Base-by-base conservation (phyloP, 1,140 invertebrate genomes). In the Drosophila nannoptera region DNA sequence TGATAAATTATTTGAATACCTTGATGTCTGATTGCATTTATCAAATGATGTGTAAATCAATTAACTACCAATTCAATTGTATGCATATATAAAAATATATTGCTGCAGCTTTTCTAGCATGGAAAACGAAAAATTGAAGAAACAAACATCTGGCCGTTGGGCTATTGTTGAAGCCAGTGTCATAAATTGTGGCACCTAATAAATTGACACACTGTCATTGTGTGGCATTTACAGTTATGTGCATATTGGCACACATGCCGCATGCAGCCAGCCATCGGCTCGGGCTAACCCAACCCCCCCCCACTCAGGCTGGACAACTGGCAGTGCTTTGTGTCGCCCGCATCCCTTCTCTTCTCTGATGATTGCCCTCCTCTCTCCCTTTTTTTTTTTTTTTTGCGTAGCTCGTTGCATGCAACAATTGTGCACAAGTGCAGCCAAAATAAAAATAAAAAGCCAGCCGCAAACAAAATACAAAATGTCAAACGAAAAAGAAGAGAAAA, bases 161-260 rank as follows among this genome's bases (percentile, higher is more conserved):
- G 22, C 22, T 3, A 22, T 22, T 22, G 22, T 22, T 22, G 22
- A 22, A 22, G 22, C 22, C 22, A 22, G 22, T 22, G 60, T 75
- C 80, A 83, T 83, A 83, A 83, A 83, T 83, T 84, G 76, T 75
- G 69, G 80, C 80, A 83, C 78, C 78, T 83, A 83, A 83, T 83
- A 83, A 83, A 83, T 83, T 83, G 78, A 84, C 80, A 83, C 80
- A 80, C 65, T 83, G 78, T 83, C 78, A 83, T 83, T 83, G 80
- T 80, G 76, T 62, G 80, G 80, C 78, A 83, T 84, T 84, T 83
- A 70, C 76, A 83, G 78, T 82, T 81, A 81, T 81, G 61, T 52
- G 43, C 46, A 42, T 38, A 43, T 46, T 61, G 52, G 36, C 72
- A 38, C 50, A 58, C 45, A 40, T 42, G 45, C 35, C 65, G 52